These are phyloP conservation scores for Cecidostiba fungosa DNA, from an alignment of 2,888 invertebrate genomes.

Conservation along the genomic window DNA sequence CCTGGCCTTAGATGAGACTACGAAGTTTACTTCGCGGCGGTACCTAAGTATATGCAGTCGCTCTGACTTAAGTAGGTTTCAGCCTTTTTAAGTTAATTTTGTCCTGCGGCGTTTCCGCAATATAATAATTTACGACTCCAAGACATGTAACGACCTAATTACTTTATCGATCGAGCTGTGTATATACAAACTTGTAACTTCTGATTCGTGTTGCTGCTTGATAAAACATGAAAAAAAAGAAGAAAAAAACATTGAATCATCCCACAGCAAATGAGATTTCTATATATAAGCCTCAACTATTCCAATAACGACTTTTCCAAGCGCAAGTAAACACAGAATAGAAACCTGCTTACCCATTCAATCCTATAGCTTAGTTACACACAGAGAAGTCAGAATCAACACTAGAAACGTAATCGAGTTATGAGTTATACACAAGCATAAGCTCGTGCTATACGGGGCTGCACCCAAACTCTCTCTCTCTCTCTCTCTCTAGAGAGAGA, in stretches of 20 bases:
- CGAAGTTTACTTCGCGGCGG: not conserved
- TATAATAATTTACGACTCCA: not conserved
- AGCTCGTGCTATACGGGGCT: too few relatives aligned
- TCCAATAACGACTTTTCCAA: not conserved
- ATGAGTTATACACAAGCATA: too few relatives aligned
- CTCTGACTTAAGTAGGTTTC: not conserved
- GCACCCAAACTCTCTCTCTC: too few relatives aligned
- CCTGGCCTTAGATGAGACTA: too few relatives aligned
- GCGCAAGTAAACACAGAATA: not conserved
- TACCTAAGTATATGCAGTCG: not conserved
- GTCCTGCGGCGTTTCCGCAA: not conserved
- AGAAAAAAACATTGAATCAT: too few relatives aligned
- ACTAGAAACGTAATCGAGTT: not conserved
- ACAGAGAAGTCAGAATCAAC: not conserved
- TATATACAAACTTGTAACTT: not conserved
- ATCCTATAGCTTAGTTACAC: not conserved
- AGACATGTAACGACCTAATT: not conserved
- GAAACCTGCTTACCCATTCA: not conserved
- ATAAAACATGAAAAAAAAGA: too few relatives aligned
- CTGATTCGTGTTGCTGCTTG: not conserved
- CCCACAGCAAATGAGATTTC: not conserved
- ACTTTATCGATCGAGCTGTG: not conserved
- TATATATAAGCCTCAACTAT: not conserved
- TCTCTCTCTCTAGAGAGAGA: too few relatives aligned
- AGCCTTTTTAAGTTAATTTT: not conserved